phyloP scores from a whole-genome alignment of 2,113 vertebrate species.

The Toxostoma redivivum region DNA sequence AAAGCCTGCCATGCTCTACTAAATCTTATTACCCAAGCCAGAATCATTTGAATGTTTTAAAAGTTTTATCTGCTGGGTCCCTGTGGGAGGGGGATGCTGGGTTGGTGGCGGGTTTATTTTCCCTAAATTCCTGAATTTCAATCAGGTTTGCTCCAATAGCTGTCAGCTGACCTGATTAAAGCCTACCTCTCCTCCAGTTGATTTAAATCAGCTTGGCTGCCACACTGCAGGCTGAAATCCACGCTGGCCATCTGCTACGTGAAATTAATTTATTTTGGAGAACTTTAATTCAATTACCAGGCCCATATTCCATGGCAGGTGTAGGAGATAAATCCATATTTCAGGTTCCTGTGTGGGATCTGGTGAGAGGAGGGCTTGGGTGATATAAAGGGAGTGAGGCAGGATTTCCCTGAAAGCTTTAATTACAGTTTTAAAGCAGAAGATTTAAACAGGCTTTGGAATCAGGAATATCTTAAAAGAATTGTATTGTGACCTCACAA shows the following conservation, averaged over 20 bases:
- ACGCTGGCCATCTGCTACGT: conserved; percentile 56
- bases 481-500: neutral
- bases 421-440: conserved; percentile 14
- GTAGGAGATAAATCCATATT: neutral
- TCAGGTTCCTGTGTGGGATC: neutral
- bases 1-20: neutral
- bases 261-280: conserved; percentile 54
- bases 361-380: neutral
- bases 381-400: neutral
- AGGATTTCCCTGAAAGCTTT: conserved; percentile 13
- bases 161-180: conserved; percentile 67
- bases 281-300: conserved; percentile 46
- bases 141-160: conserved; percentile 39
- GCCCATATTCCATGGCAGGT: neutral
- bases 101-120: conserved; percentile 13
- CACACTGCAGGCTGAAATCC: conserved; percentile 41
- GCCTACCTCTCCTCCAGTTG: conserved; percentile 1
- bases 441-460: conserved; percentile 5
- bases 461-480: neutral
- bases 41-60: neutral
- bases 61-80: neutral
- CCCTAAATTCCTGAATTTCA: conserved; percentile 35
- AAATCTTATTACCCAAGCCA: conserved; percentile 23
- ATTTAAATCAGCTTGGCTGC: conserved; percentile 62
- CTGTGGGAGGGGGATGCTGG: neutral